Percentiles rank a stretch among this genome's conserved stretches.
These are phyloP conservation scores for Peromyscus leucopus DNA, from an alignment of 2,113 vertebrate genomes.

Conservation along the genomic window DNA sequence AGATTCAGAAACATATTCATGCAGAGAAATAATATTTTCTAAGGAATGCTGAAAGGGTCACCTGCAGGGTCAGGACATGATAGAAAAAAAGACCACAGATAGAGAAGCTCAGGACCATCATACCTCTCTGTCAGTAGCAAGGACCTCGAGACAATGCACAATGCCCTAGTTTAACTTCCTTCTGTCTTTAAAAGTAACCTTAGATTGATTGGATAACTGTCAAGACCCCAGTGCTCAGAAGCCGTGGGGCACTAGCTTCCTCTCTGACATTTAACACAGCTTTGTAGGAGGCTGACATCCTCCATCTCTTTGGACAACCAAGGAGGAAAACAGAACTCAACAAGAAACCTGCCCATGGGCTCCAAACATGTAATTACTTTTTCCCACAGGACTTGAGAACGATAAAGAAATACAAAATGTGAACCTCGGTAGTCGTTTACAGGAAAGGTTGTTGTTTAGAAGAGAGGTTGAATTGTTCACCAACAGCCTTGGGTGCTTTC, in stretches of 20 bases:
- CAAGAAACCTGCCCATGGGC: neutral
- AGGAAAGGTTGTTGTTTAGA: neutral
- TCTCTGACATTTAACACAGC: neutral
- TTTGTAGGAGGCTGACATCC: neutral
- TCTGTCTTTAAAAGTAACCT: neutral
- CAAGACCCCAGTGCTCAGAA: neutral
- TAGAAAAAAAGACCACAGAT: neutral
- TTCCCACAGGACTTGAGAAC: neutral
- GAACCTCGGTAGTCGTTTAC: neutral
- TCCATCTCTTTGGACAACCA: neutral
- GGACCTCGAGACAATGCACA: neutral
- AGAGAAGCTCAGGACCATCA: neutral
- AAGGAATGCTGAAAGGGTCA: neutral
- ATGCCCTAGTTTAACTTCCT: neutral
- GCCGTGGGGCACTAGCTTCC: neutral
- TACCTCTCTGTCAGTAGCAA: accelerated
- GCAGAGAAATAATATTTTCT: neutral
- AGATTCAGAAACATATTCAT: neutral
- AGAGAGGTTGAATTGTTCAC: neutral
- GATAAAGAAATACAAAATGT: neutral
- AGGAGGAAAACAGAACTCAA: neutral
- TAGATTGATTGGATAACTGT: neutral
- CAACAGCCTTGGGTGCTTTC: neutral
- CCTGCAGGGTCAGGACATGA: too few species aligned
- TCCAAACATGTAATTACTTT: neutral